Evolutionary conservation across 1,140 invertebrate genomes (phyloP).

Genomic region (Manduca sexta): DNA sequence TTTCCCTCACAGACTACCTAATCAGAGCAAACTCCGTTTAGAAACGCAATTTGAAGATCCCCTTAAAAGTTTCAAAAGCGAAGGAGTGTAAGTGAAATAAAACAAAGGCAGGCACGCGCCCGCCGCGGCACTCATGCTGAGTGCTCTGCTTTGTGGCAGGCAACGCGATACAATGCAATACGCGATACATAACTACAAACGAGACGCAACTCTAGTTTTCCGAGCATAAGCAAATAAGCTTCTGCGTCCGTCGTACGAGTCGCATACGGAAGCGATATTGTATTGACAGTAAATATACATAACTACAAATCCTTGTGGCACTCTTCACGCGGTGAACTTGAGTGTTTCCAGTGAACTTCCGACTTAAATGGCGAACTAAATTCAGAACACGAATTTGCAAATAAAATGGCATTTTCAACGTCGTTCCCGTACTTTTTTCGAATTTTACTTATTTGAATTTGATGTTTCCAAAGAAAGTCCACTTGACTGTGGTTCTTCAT

Average conservation of each 20-base stretch:
- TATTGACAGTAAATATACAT: too few relatives aligned
- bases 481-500: conserved; percentile 15
- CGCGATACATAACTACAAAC: conserved; percentile 29
- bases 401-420: too few relatives aligned
- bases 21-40: conserved; percentile 45
- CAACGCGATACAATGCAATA: conserved; percentile 57
- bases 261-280: conserved; percentile 15
- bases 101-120: conserved; percentile 64
- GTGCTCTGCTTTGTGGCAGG: conserved; percentile 68
- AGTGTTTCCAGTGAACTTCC: too few relatives aligned
- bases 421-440: background rate
- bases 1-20: conserved; percentile 22
- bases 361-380: too few relatives aligned
- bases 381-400: too few relatives aligned
- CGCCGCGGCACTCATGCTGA: conserved; percentile 63
- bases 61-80: conserved; percentile 65
- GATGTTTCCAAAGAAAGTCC: conserved; percentile 10
- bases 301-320: too few relatives aligned
- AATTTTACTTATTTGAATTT: conserved; percentile 4
- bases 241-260: conserved; percentile 1
- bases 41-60: conserved; percentile 60
- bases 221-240: conserved; percentile 18
- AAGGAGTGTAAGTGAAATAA: conserved; percentile 65
- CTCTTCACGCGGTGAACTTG: too few relatives aligned
- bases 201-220: conserved; percentile 13